Base-by-base conservation (phyloP, 2,888 invertebrate species). In the Lapara coniferarum region DNA sequence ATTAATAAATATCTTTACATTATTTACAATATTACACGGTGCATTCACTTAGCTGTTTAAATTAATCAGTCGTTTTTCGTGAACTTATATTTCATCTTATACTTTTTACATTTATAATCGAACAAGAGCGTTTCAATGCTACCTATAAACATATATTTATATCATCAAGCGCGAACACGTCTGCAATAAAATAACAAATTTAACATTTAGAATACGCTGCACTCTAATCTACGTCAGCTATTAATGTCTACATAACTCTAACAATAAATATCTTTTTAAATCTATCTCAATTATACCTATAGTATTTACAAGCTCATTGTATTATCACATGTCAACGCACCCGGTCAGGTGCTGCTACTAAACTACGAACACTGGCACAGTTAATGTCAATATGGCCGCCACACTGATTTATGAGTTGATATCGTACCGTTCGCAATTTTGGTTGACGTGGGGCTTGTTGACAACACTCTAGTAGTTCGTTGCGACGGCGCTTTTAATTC, bases 301-400 rank as follows among this genome's bases (percentile, higher is more conserved):
- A 78, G 81, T 93, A 93, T 92, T 84, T 93, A 93, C 93, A 93
- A 93, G 93, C 93, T 93, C 93, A 89, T 91, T 84, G 85, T 84
- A 86, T 89, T 93, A 93, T 93, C 93, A 93, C 93, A 93, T 90
- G 91, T 92, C 81, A 88, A 85, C 83, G 83, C 79, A 81, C 82
- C 86, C 86, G 81, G 80, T 72, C 63, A 73, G 59, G 72, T 76
- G 79, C 79, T 83, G 85, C 82, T 75, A 77, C 78, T 82, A 80
- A 77, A 80, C 76, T 82, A 81, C 75, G 71, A 77, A 75, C 76
- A 82, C 79, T 84, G 81, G 70, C 80, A 83, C 83, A 82, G 78
- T 57, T 71, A 85, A 69, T 77, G 85, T 93, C 94, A 96, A 94
- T 96, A 96, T 70, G 96, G 96, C 80, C 96, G 91, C 96, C 96